Base-by-base conservation (phyloP, 2,888 invertebrate species). In the Temnothorax ravouxi region DNA sequence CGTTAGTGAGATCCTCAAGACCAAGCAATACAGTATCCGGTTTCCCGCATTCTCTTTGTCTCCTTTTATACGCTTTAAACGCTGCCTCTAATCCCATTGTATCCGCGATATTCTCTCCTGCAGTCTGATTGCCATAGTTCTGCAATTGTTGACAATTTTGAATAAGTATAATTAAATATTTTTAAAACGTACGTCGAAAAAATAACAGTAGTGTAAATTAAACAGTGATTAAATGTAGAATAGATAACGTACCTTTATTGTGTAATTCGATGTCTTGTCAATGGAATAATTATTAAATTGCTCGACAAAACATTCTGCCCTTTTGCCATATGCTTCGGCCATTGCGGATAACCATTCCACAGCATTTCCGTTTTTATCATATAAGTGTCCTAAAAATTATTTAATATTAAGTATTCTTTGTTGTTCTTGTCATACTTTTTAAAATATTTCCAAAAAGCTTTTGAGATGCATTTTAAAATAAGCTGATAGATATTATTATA, bases 51-150 rank as follows among this genome's bases (percentile, higher is more conserved):
- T 83, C 77, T 21, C 88, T 84, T 76, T 85, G 61, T 2, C 88
- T 84, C 34, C 86, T 75, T 9, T 83, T 69, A 95, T 97, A 97
- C 0, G 97, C 97, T 91, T 95, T 94, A 90, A 96, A 97, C 0
- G 97, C 97, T 61, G 97, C 97, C 88, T 97, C 96, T 75, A 98
- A 95, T 0, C 98, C 98, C 86, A 97, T 98, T 94, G 98, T 97
- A 95, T 98, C 98, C 0, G 98, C 98, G 83, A 98, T 98, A 95
- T 98, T 98, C 95, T 98, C 98, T 67, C 97, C 97, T 91, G 97
- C 97, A 29, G 98, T 98, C 94, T 96, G 96, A 92, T 96, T 87
- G 1, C 90, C 90, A 93, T 97, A 96, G 88, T 96, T 95, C 97
- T 97, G 92, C 6, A 86, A 87, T 61, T 41, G 29, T 50, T 0